Base-by-base conservation (phyloP, 2,888 invertebrate species). In the Spodoptera exigua region DNA sequence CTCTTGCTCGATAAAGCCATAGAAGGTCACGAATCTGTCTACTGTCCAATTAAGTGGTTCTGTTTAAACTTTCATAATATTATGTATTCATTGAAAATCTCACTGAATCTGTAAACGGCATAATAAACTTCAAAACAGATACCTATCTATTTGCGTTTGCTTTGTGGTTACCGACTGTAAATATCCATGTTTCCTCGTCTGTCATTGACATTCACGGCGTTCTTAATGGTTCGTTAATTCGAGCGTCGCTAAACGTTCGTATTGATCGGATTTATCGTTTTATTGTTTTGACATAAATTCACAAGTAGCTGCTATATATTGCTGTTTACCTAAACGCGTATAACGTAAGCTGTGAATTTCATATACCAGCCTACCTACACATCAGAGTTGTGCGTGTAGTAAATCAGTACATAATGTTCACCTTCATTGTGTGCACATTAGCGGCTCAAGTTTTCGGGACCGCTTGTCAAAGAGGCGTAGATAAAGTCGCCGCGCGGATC, bases 401-500 rank as follows among this genome's bases (percentile, higher is more conserved):
- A 18, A 61, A 36, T 51, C 55, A 44, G 54, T 52, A 57, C 45
- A 56, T 49, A 34, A 64, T 61, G 53, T 56, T 69, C 61, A 76
- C 74, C 70, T 83, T 61, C 40, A 81, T 81, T 81, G 82, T 83
- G 84, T 72, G 74, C 76, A 80, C 81, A 85, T 87, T 87, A 85
- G 74, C 70, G 74, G 81, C 74, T 82, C 79, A 84, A 85, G 85
- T 83, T 85, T 84, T 85, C 78, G 81, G 80, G 82, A 76, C 80
- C 81, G 82, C 79, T 75, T 85, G 85, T 87, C 88, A 86, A 84
- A 86, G 84, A 80, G 79, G 83, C 81, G 82, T 84, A 88, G 89
- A 92, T 92, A 91, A 89, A 91, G 90, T 91, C 88, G 81, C 86
- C 84, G 83, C 78, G 78, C 78, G 86, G 84, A 87, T 87, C 86